Percentiles rank a stretch among this genome's conserved stretches.
Evolutionary conservation across 2,888 invertebrate genomes (phyloP).

Genomic region (Vesta saturnalis): DNA sequence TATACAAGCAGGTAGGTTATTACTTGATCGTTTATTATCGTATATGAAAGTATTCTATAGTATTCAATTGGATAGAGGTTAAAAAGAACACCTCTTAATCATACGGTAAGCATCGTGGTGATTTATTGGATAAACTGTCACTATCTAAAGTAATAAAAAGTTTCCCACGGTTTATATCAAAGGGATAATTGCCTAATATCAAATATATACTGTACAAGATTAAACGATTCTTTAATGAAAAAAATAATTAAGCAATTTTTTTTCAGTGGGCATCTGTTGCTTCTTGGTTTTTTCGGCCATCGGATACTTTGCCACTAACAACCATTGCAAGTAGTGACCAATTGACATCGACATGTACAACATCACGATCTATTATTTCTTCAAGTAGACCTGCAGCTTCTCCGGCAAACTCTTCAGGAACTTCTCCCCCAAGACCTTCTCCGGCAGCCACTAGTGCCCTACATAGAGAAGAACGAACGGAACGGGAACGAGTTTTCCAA

Average conservation of each 20-base stretch:
- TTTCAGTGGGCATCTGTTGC: constrained; percentile 65
- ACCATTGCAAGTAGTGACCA: constrained; percentile 51
- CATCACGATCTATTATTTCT: constrained; percentile 36
- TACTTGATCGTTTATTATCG: constrained; percentile 19
- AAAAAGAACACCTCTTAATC: constrained; percentile 38
- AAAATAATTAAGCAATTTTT: constrained; percentile 41
- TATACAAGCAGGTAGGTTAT: constrained; percentile 10
- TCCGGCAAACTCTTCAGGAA: constrained; percentile 38
- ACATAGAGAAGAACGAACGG: constrained; percentile 45
- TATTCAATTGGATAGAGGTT: constrained; percentile 33
- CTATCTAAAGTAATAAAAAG: constrained; percentile 31
- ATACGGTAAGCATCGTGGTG: constrained; percentile 31
- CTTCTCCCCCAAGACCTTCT: constrained; percentile 39
- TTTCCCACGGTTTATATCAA: constrained; percentile 31
- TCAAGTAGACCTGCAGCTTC: constrained; percentile 41
- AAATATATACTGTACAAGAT: too few species aligned
- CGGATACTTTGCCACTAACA: constrained; percentile 53
- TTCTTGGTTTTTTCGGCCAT: constrained; percentile 63
- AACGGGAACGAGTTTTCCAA: constrained; percentile 53
- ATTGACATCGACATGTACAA: constrained; percentile 41
- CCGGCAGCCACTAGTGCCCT: constrained; percentile 23
- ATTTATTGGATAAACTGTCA: constrained; percentile 38
- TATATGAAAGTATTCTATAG: too few species aligned
- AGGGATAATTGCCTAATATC: neutral
- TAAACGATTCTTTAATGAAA: too few species aligned